Evolutionary conservation across 1,140 invertebrate genomes (phyloP).

Genomic region (Dendrolimus punctatus): DNA sequence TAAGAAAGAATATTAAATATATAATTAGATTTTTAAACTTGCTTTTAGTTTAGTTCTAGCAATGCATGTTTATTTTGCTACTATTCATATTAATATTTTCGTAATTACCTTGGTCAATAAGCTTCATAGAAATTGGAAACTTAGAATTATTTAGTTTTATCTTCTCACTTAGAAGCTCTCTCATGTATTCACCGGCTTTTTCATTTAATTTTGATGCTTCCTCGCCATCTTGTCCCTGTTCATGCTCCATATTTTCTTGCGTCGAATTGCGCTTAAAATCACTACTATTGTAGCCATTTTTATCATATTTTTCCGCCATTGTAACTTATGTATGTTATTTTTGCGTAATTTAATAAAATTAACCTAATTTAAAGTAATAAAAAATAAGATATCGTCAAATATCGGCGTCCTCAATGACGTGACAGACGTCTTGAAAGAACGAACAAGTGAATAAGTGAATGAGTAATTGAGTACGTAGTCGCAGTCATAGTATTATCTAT

Average conservation of each 20-base stretch:
- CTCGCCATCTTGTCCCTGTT: slow-evolving; percentile 68
- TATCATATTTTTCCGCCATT: slow-evolving; percentile 53
- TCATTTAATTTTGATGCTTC: slow-evolving; percentile 69
- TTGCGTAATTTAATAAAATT: no score
- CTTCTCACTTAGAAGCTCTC: slow-evolving; percentile 83
- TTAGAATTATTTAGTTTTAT: slow-evolving; percentile 79
- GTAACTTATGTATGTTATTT: slow-evolving; percentile 2
- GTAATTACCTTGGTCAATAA: slow-evolving; percentile 80
- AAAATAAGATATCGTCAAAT: slow-evolving; percentile 1
- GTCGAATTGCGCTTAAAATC: slow-evolving; percentile 72
- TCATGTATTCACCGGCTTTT: slow-evolving; percentile 84
- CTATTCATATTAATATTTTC: no score
- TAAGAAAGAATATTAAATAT: no score
- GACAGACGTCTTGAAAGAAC: neutral
- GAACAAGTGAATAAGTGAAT: no score
- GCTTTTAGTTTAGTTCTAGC: no score
- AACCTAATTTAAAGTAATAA: neutral
- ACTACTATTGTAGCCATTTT: slow-evolving; percentile 70
- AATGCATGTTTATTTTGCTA: no score
- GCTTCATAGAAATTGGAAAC: slow-evolving; percentile 78
- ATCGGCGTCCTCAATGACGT: slow-evolving; percentile 1
- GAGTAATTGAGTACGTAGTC: no score
- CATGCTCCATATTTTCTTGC: slow-evolving; percentile 31
- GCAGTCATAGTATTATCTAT: no score
- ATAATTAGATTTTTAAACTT: no score